These are phyloP conservation scores for Beris morrisii DNA, from an alignment of 2,888 invertebrate genomes.

Conservation along the genomic window DNA sequence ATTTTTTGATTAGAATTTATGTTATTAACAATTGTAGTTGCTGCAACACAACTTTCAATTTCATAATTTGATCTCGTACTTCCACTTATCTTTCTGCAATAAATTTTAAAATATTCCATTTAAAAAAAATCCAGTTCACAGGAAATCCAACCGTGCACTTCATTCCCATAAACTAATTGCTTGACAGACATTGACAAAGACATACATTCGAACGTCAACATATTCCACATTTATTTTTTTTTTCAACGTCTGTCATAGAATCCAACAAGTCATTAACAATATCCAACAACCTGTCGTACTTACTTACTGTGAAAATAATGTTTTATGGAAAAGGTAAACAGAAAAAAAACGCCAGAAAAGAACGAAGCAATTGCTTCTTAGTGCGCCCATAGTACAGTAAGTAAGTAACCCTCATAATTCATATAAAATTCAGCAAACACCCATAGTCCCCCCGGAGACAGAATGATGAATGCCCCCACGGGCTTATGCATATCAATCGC, in stretches of 20 bases:
- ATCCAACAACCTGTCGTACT: background rate
- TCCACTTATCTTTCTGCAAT: too few relatives aligned
- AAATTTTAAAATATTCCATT: too few relatives aligned
- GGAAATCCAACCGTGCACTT: background rate
- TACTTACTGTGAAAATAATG: background rate
- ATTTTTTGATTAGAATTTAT: too few relatives aligned
- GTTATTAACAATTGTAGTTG: too few relatives aligned
- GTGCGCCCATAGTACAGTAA: background rate
- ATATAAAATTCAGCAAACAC: slow-evolving; percentile 6
- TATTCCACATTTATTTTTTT: background rate
- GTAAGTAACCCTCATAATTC: slow-evolving; percentile 8
- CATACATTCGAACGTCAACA: slow-evolving; percentile 12
- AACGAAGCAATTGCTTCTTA: background rate
- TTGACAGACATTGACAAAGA: slow-evolving; percentile 15
- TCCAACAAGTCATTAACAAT: slow-evolving; percentile 12
- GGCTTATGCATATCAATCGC: slow-evolving; percentile 31
- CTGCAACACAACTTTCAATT: too few relatives aligned
- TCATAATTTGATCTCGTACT: too few relatives aligned
- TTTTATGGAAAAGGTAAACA: background rate
- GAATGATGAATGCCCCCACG: slow-evolving; percentile 32
- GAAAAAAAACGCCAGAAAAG: background rate
- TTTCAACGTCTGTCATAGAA: slow-evolving; percentile 1
- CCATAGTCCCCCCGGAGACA: slow-evolving; percentile 19
- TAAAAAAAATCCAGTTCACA: too few relatives aligned
- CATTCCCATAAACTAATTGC: slow-evolving; percentile 3